These are phyloP conservation scores for Lipophrys pholis DNA, from an alignment of 2,113 vertebrate genomes.

Conservation along the genomic window DNA sequence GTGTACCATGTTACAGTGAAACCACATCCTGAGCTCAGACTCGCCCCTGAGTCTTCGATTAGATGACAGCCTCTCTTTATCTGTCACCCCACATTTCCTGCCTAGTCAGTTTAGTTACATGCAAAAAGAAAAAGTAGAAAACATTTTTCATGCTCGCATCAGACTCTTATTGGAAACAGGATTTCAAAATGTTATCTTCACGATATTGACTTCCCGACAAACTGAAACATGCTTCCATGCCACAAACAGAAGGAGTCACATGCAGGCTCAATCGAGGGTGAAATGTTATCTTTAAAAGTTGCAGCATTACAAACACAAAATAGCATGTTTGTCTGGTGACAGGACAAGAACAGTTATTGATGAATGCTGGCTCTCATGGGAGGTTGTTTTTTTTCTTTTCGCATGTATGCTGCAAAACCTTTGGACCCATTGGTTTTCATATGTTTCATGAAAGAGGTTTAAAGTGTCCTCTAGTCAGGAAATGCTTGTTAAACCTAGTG, in stretches of 20 bases:
- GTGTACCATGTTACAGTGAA: slow-evolving; percentile 3
- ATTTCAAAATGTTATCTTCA: slow-evolving; percentile 48
- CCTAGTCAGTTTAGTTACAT: neutral
- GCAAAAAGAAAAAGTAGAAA: neutral
- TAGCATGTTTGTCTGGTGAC: neutral
- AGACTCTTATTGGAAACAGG: neutral
- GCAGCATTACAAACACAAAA: neutral
- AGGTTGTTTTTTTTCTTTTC: slow-evolving; percentile 18
- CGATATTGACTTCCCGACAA: slow-evolving; percentile 37
- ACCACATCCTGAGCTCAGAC: slow-evolving; percentile 59
- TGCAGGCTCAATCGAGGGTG: neutral
- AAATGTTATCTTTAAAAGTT: slow-evolving; percentile 16
- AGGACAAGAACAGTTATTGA: neutral
- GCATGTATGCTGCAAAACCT: neutral
- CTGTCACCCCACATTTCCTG: slow-evolving; percentile 57
- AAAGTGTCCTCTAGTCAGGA: neutral
- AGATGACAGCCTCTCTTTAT: slow-evolving; percentile 29
- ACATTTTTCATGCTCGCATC: slow-evolving; percentile 1
- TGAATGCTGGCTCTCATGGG: neutral
- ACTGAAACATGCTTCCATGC: slow-evolving; percentile 12
- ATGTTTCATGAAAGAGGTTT: neutral
- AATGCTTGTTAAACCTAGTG: neutral
- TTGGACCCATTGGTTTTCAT: neutral
- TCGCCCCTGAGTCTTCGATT: neutral
- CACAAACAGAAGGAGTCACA: slow-evolving; percentile 1